Conservation (phyloP, 2,113 vertebrate genomes). For the Sardina pilchardus region DNA sequence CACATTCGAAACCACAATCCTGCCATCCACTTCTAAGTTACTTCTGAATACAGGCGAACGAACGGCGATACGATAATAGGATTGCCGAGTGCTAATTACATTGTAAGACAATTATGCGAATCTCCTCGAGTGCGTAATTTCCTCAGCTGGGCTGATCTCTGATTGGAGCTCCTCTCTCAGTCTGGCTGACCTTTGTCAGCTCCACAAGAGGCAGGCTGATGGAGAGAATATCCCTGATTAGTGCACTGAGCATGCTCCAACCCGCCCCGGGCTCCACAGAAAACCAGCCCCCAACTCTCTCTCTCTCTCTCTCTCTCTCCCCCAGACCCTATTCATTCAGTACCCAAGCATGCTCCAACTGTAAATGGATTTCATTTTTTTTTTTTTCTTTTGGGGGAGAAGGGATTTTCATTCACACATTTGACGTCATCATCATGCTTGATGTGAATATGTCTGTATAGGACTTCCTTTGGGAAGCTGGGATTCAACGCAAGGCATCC, state of each 20-base stretch:
- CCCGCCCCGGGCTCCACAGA: too few species aligned
- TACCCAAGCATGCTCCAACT: too few species aligned
- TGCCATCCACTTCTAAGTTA: background rate
- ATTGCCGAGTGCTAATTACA: background rate
- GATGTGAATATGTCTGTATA: too few species aligned
- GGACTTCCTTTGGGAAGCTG: too few species aligned
- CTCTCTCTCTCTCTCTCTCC: too few species aligned
- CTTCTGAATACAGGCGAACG: background rate
- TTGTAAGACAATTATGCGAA: background rate
- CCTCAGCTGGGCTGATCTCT: background rate
- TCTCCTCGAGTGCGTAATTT: background rate
- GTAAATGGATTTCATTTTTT: too few species aligned
- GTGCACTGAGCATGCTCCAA: background rate
- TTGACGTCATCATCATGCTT: too few species aligned
- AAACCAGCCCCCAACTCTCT: too few species aligned
- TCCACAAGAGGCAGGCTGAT: background rate
- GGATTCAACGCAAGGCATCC: too few species aligned
- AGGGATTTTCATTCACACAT: too few species aligned
- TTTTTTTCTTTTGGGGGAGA: too few species aligned
- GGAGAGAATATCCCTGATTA: background rate
- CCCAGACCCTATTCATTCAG: too few species aligned
- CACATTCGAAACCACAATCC: background rate
- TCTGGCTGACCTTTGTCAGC: background rate
- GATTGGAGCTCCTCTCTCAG: constrained; percentile 46
- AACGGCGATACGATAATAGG: background rate